A percentile compares a stretch with the other conserved stretches of the same genome.
These are phyloP conservation scores for Rhingia rostrata DNA, from an alignment of 2,888 invertebrate genomes.

Conservation along the genomic window DNA sequence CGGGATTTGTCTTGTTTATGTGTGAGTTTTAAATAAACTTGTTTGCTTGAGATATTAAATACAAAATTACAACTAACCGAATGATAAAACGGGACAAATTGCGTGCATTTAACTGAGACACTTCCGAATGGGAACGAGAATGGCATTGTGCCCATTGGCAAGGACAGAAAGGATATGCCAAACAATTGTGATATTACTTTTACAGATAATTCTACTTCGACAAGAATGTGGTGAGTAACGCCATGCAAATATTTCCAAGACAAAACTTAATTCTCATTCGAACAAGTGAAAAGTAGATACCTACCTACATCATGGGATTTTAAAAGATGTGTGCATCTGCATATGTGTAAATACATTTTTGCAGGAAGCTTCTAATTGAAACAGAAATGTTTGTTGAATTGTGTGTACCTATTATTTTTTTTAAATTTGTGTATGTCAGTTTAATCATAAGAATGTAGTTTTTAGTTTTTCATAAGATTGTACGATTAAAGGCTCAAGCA, in stretches of 20 bases:
- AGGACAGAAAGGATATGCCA: constrained; percentile 63
- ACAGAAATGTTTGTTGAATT: background rate
- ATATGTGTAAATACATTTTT: background rate
- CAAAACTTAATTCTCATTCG: too few species aligned
- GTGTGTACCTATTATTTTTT: background rate
- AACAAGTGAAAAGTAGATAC: too few species aligned
- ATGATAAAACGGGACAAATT: constrained; percentile 50
- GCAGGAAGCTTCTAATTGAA: constrained; percentile 29
- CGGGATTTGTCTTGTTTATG: constrained; percentile 14
- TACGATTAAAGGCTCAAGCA: too few species aligned
- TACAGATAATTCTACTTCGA: constrained; percentile 37
- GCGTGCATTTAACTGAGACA: constrained; percentile 35
- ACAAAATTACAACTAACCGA: constrained; percentile 23
- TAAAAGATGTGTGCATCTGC: too few species aligned
- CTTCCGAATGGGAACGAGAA: constrained; percentile 57
- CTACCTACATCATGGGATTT: too few species aligned
- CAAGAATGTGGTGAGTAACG: constrained; percentile 62
- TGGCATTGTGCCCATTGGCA: constrained; percentile 54
- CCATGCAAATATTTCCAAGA: too few species aligned
- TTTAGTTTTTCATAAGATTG: background rate
- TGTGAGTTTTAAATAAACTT: constrained; percentile 28
- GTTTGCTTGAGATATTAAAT: constrained; percentile 17
- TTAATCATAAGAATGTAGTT: background rate
- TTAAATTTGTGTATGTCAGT: background rate
- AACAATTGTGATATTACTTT: constrained; percentile 57